Evolutionary conservation across 2,113 vertebrate genomes (phyloP), one percentile per base, ranked within the genome.

Genomic region (Psittacula cyanocephala): DNA sequence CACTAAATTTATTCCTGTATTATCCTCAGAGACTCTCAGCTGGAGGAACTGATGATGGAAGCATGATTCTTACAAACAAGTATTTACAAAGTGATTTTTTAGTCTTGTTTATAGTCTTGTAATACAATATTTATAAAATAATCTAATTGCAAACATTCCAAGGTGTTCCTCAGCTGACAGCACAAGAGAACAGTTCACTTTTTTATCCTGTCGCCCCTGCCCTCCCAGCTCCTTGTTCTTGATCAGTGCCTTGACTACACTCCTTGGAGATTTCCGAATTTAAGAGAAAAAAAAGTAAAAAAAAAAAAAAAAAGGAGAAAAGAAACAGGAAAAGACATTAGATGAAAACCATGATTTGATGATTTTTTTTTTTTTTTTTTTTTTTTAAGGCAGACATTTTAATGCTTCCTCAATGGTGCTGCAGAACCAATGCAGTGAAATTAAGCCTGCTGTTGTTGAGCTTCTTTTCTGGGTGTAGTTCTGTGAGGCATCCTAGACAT

Each of bases 31-130:
- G 70, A 93, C 17, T 62, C 27, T 64, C 59, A 91, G 65, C 65
- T 79, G n/a, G 93, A 93, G 88, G 75, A 97, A 91, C 82, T 76
- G 89, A 92, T 37, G 37, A 37, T 37, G 37, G 37, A 79, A 86
- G 57, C 41, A 65, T 20, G 25, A 63, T 63, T 93, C 85, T 80
- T 82, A 76, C 35, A 93, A 97, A 78, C 13, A 91, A 81, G n/a
- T 72, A 71, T 93, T 96, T 91, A 55, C 82, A 94, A 92, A 96
- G 67, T 87, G 57, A 60, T 78, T 86, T 95, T 95, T 97, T 82
- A 31, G 57, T 77, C 13, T 59, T 59, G 31, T 75, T 95, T 88
- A 89, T 31, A 71, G 37, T 74, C n/a, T 57, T 89, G 50, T 77
- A 91, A 93, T 49, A 53, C 25, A 95, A 68, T 89, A 55, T 95